Conservation (phyloP, 2,797 vertebrate species). For the Lacerta bilineata region DNA sequence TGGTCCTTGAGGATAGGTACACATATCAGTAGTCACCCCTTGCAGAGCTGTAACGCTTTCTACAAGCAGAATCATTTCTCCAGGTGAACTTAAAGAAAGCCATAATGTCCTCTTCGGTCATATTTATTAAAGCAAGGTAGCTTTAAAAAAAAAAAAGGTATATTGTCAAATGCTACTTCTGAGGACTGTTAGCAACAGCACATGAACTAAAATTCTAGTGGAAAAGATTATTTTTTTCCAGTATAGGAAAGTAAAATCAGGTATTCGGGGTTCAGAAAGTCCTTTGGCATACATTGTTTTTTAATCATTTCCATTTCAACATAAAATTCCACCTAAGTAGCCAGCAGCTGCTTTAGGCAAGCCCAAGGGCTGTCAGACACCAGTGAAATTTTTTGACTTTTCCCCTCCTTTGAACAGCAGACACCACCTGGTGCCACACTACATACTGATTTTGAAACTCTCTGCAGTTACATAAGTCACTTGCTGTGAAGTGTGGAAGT, state of each 20-base stretch:
- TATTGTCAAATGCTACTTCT: not conserved
- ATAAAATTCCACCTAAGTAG: not conserved
- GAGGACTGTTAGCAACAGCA: not conserved
- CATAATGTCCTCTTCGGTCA: constrained; percentile 16
- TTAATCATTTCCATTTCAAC: constrained; percentile 18
- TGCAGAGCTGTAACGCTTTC: constrained; percentile 5
- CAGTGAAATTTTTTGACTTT: not conserved
- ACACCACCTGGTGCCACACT: not conserved
- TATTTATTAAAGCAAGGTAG: constrained; percentile 24
- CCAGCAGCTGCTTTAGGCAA: not conserved
- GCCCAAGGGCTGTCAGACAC: not conserved
- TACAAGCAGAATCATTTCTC: constrained; percentile 17
- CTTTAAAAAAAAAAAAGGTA: not conserved
- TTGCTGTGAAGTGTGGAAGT: not conserved
- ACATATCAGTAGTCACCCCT: not conserved
- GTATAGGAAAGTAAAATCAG: not conserved
- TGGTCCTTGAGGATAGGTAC: not conserved
- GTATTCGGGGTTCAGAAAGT: not conserved
- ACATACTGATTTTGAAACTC: not conserved
- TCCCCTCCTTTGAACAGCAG: not conserved
- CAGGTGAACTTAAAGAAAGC: constrained; percentile 22
- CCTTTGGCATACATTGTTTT: constrained; percentile 1
- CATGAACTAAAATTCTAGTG: not conserved
- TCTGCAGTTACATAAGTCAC: not conserved
- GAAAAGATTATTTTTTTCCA: constrained; percentile 1